Evolutionary conservation across 2,888 invertebrate species (phyloP).

Genomic region (Nipponacmea schrenckii): DNA sequence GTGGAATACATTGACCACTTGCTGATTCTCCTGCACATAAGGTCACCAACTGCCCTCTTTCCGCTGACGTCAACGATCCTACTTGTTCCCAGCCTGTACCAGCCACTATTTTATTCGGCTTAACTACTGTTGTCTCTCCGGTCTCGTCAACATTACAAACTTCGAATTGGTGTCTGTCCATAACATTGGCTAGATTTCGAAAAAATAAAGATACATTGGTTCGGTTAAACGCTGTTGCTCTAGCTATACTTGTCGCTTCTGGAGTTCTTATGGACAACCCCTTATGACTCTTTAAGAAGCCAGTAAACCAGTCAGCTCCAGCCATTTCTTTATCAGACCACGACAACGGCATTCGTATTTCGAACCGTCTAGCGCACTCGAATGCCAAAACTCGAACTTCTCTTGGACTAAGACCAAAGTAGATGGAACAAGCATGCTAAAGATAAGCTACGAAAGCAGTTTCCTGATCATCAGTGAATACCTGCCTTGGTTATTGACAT

Average conservation of each 20-base stretch:
- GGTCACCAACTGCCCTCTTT: slow-evolving; percentile 7
- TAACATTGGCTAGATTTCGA: slow-evolving; percentile 16
- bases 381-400: slow-evolving; percentile 16
- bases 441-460: too few species aligned
- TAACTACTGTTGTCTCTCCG: slow-evolving; percentile 8
- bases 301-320: slow-evolving; percentile 18
- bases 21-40: not conserved
- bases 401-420: slow-evolving; percentile 16
- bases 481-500: not conserved
- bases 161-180: slow-evolving; percentile 18
- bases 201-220: slow-evolving; percentile 16
- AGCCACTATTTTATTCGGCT: slow-evolving; percentile 17
- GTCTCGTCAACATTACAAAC: slow-evolving; percentile 22
- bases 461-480: too few species aligned
- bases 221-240: slow-evolving; percentile 21
- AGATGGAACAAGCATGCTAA: not conserved
- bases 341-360: not conserved
- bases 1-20: not conserved
- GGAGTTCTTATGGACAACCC: slow-evolving; percentile 11
- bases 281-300: slow-evolving; percentile 18
- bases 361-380: slow-evolving; percentile 15
- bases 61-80: slow-evolving; percentile 11
- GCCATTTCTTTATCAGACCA: slow-evolving; percentile 11
- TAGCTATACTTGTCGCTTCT: slow-evolving; percentile 15
- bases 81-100: slow-evolving; percentile 11